phyloP scores from a whole-genome alignment of 2,888 invertebrate genomes.

The Anticlea derivata region DNA sequence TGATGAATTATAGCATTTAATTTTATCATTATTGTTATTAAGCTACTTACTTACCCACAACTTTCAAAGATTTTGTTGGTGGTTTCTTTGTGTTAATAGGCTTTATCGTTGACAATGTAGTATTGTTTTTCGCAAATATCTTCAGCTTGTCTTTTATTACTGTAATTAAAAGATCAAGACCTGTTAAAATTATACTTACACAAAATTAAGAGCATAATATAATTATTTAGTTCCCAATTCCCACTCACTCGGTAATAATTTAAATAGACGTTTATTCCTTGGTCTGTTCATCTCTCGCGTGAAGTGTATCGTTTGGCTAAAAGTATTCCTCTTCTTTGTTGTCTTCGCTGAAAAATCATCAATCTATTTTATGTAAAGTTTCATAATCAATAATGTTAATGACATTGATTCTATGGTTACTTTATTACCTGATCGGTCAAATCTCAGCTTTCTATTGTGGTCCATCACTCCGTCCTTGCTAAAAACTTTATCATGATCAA shows the following conservation, averaged over 20 bases:
- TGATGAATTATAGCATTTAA: no score
- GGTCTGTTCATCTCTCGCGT: not conserved
- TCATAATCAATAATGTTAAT: not conserved
- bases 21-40: no score
- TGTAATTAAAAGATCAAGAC: not conserved
- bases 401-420: not conserved
- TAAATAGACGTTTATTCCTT: constrained; percentile 4
- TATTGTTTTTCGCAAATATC: not conserved
- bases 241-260: constrained; percentile 3
- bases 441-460: not conserved
- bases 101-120: not conserved
- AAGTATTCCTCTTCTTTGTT: constrained; percentile 5
- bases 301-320: constrained; percentile 8
- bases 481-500: constrained; percentile 26
- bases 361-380: not conserved
- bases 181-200: no score
- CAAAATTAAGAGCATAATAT: no score
- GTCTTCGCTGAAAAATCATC: constrained; percentile 8
- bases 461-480: constrained; percentile 2
- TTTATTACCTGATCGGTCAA: constrained; percentile 14
- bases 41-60: not conserved
- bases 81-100: not conserved
- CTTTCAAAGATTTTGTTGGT: not conserved
- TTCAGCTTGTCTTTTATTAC: constrained; percentile 7
- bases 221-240: not conserved